These are phyloP conservation scores for Lineus longissimus DNA, from an alignment of 1,140 invertebrate species.

Conservation along the genomic window DNA sequence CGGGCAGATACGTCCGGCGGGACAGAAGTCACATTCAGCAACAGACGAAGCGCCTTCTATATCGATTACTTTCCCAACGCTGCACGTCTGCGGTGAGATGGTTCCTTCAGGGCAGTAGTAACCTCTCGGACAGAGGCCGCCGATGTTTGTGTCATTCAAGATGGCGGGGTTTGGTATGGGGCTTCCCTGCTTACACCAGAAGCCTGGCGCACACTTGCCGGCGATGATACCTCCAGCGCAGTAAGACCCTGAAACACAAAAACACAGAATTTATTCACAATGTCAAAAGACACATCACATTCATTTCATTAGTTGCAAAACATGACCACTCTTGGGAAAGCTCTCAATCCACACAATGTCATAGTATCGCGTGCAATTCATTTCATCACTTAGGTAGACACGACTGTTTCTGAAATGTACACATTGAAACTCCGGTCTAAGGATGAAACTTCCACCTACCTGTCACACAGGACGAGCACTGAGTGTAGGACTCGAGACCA, in stretches of 20 bases:
- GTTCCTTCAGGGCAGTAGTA: constrained; percentile 43
- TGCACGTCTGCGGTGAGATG: constrained; percentile 26
- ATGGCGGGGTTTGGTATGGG: constrained; percentile 31
- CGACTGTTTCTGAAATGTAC: no score
- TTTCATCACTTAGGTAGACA: no score
- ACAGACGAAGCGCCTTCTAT: constrained; percentile 35
- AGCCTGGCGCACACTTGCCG: constrained; percentile 42
- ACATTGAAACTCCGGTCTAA: neutral
- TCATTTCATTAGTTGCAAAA: no score
- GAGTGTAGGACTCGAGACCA: constrained; percentile 23
- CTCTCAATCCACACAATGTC: no score
- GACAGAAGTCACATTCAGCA: constrained; percentile 39
- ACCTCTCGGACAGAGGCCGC: constrained; percentile 42
- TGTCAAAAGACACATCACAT: no score
- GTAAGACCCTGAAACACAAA: constrained; percentile 37
- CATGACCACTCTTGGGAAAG: no score
- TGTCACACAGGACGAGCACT: constrained; percentile 36
- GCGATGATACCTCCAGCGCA: constrained; percentile 40
- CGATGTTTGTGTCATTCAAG: constrained; percentile 22
- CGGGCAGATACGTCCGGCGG: constrained; percentile 43
- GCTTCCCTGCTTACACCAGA: constrained; percentile 31
- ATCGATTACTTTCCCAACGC: constrained; percentile 34
- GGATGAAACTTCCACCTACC: constrained; percentile 29
- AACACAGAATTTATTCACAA: neutral
- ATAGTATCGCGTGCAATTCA: no score